These are phyloP conservation scores for Pandion haliaetus DNA, from an alignment of 2,113 vertebrate species.

Conservation along the genomic window DNA sequence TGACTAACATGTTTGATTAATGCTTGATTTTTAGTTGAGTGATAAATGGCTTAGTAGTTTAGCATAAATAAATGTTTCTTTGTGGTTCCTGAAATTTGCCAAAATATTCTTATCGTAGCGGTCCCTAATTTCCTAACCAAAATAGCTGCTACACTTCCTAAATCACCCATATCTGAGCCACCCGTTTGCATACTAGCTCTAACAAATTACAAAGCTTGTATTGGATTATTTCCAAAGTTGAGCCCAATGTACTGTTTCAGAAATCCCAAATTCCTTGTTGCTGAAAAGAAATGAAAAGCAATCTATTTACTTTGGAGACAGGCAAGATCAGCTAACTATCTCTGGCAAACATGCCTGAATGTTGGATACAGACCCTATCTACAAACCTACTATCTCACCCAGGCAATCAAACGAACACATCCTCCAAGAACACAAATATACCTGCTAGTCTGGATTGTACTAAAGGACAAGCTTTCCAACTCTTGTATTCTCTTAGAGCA, in stretches of 20 bases:
- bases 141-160: neutral
- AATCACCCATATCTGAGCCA: neutral
- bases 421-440: conserved; percentile 39
- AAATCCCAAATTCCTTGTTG: neutral
- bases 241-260: neutral
- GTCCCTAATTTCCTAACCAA: neutral
- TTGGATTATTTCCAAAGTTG: neutral
- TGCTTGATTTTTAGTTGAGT: neutral
- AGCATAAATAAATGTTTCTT: neutral
- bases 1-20: neutral
- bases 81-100: neutral
- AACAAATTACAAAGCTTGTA: neutral
- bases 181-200: neutral
- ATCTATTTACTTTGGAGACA: neutral
- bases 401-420: conserved; percentile 24
- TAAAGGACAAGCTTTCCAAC: conserved; percentile 17
- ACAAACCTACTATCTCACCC: neutral
- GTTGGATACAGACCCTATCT: neutral
- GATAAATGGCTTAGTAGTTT: neutral
- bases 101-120: neutral
- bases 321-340: neutral
- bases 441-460: conserved; percentile 39
- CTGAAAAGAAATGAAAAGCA: neutral
- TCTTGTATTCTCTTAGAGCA: neutral
- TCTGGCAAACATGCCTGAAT: neutral